phyloP scores from a whole-genome alignment of 2,888 invertebrate genomes.

The Dryadula phaetusa region DNA sequence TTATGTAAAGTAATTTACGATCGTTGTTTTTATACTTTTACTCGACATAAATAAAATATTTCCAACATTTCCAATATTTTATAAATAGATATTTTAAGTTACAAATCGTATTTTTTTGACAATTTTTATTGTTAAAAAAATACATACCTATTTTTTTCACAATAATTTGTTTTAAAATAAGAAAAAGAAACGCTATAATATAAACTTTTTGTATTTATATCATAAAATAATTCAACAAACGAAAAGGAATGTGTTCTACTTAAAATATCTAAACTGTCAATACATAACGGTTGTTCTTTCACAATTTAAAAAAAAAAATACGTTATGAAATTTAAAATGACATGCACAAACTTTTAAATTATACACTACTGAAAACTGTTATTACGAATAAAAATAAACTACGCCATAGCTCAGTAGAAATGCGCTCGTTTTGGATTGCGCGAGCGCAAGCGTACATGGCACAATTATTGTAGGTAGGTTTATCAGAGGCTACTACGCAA shows the following conservation, averaged over 20 bases:
- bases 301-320: neutral
- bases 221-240: neutral
- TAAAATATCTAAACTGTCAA: neutral
- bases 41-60: neutral
- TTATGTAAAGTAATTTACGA: neutral
- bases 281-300: neutral
- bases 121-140: neutral
- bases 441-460: constrained; percentile 41
- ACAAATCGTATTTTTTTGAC: neutral
- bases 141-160: neutral
- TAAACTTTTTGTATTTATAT: neutral
- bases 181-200: neutral
- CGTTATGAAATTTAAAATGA: neutral
- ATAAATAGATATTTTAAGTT: neutral
- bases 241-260: neutral
- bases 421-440: constrained; percentile 31
- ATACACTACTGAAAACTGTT: neutral
- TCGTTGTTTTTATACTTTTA: neutral
- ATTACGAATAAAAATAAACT: constrained; percentile 24
- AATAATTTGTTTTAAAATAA: neutral
- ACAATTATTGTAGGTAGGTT: constrained; percentile 45
- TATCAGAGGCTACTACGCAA: constrained; percentile 41
- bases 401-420: constrained; percentile 30
- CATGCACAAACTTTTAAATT: constrained; percentile 9
- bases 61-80: constrained; percentile 1